These are phyloP conservation scores for Heliconius himera DNA, from an alignment of 1,140 invertebrate genomes.

Conservation along the genomic window DNA sequence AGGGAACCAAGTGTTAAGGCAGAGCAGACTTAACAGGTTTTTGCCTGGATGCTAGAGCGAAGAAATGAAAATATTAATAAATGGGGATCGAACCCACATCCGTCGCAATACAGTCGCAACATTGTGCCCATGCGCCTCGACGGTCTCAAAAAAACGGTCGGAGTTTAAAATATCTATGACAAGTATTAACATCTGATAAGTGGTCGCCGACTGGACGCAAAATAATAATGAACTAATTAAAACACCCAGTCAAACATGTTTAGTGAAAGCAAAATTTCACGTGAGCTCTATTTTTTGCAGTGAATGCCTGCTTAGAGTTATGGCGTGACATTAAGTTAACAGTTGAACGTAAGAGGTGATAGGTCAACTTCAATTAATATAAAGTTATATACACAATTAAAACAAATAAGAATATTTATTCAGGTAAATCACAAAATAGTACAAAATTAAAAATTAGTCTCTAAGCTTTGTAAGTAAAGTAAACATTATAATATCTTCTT, in stretches of 20 bases:
- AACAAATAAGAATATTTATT: too few relatives aligned
- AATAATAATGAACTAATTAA: constrained; percentile 69
- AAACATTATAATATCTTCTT: too few relatives aligned
- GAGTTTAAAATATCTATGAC: neutral
- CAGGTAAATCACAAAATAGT: too few relatives aligned
- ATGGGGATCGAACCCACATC: too few relatives aligned
- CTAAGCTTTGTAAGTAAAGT: neutral
- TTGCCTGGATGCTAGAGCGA: too few relatives aligned
- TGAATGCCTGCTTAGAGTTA: constrained; percentile 34
- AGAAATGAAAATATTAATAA: too few relatives aligned
- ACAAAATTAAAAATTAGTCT: neutral
- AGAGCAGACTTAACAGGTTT: too few relatives aligned
- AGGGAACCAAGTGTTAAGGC: too few relatives aligned
- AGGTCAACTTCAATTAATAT: neutral
- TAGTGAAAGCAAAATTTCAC: constrained; percentile 73
- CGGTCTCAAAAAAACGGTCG: neutral
- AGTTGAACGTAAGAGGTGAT: neutral
- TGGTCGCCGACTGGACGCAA: constrained; percentile 42
- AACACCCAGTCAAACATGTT: constrained; percentile 55
- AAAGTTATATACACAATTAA: neutral
- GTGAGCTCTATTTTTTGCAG: constrained; percentile 50
- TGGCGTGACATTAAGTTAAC: neutral
- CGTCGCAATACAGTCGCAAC: too few relatives aligned
- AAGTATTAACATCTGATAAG: constrained; percentile 35
- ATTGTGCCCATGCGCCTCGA: too few relatives aligned